A percentile compares a stretch with the other conserved stretches of the same genome.
phyloP scores from a whole-genome alignment of 2,888 invertebrate species.

The Epirrhoe tristata region DNA sequence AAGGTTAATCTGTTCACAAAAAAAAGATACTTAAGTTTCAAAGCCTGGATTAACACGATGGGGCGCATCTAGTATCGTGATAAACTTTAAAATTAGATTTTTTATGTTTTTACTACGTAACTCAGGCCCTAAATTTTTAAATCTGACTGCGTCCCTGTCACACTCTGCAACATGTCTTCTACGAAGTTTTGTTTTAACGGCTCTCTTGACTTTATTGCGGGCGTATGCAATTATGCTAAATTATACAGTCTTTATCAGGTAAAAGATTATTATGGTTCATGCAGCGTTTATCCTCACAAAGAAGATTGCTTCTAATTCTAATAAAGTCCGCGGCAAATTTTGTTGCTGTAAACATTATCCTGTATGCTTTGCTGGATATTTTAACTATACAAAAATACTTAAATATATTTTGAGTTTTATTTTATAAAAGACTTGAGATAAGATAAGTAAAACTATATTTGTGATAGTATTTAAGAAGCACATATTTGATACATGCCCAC shows the following conservation, averaged over 20 bases:
- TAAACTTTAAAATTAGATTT: too few relatives aligned
- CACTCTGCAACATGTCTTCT: conserved; percentile 61
- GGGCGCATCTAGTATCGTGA: too few relatives aligned
- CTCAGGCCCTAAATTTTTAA: not conserved
- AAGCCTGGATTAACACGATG: too few relatives aligned
- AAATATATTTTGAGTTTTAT: too few relatives aligned
- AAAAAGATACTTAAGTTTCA: too few relatives aligned
- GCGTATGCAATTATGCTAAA: conserved; percentile 56
- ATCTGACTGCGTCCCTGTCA: conserved; percentile 54
- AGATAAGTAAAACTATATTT: too few relatives aligned
- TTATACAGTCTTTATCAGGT: conserved; percentile 48
- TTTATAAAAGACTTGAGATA: too few relatives aligned
- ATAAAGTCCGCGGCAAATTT: conserved; percentile 15
- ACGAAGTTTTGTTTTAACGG: conserved; percentile 63
- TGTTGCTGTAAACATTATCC: conserved; percentile 3
- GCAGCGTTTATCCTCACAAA: conserved; percentile 26
- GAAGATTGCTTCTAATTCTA: conserved; percentile 23
- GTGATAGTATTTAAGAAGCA: too few relatives aligned
- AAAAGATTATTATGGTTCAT: conserved; percentile 42
- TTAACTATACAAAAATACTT: not conserved
- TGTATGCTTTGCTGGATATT: not conserved
- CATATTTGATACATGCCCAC: too few relatives aligned
- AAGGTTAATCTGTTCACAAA: too few relatives aligned
- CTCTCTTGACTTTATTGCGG: conserved; percentile 50
- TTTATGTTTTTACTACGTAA: not conserved